Base-by-base conservation (phyloP, 2,888 invertebrate genomes). In the Hybos culiciformis region DNA sequence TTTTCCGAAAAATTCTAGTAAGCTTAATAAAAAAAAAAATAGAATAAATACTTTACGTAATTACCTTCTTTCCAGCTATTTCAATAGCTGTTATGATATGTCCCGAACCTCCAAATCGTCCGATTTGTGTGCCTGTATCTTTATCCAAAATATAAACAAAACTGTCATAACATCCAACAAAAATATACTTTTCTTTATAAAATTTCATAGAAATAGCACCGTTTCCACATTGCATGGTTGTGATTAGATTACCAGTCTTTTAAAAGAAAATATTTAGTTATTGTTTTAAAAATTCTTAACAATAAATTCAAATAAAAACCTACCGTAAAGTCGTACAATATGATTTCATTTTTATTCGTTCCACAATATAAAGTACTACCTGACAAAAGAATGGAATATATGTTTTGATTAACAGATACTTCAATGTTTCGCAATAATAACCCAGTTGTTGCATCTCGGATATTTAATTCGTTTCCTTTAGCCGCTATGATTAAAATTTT, bases 81-180 rank as follows among this genome's bases (percentile, higher is more conserved):
- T 79, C 78, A 56, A 84, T 72, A 3, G 81, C 78, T 18, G 83
- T 66, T 53, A 85, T 68, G 73, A 82, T 77, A 50, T 79, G 78
- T 29, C 78, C 75, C 19, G 82, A 79, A 37, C 83, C 83, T 14
- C 74, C 68, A 52, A 83, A 73, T 49, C 73, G 74, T 24, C 77
- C 77, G 44, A 79, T 56, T 51, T 76, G 73, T 41, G 57, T 59
- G 11, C 72, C 65, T 2, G 63, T 60, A 45, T 60, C 60, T 44
- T 57, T 64, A 49, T 71, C 68, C 62, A 78, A 78, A 46, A 83
- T 73, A 61, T 83, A 84, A 53, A 85, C 76, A 58, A 75, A 78
- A 46, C 84, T 84, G 66, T 83, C 82, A 60, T 83, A 82, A 66
- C 83, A 84, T 50, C 83, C 83, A 34, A 80, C 78, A 63, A 76